These are phyloP conservation scores for Zhuqinia jingwanae DNA, from an alignment of 2,888 invertebrate species.

Conservation along the genomic window DNA sequence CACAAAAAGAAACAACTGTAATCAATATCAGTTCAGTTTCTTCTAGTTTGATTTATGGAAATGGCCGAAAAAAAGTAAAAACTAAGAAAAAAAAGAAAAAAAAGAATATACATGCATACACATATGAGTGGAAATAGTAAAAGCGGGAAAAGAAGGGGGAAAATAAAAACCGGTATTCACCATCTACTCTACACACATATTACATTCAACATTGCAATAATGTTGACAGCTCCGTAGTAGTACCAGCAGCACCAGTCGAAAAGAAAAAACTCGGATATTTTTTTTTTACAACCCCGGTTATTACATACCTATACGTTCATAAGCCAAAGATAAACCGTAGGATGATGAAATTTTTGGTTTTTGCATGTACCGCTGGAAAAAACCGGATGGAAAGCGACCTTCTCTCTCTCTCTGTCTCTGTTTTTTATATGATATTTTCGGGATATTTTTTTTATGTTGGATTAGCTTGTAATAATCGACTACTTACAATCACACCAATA, in stretches of 20 bases:
- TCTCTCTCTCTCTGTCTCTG: background rate
- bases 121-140: slow-evolving; percentile 13
- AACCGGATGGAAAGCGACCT: too few relatives aligned
- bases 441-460: slow-evolving; percentile 5
- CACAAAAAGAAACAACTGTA: slow-evolving; percentile 78
- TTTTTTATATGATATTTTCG: slow-evolving; percentile 2
- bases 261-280: background rate
- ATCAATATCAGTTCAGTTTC: slow-evolving; percentile 78
- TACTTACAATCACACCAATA: background rate
- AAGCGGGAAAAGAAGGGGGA: slow-evolving; percentile 11
- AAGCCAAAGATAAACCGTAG: background rate
- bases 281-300: background rate
- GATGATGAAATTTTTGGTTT: slow-evolving; percentile 26
- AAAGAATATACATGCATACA: slow-evolving; percentile 55
- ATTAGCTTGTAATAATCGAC: slow-evolving; percentile 1
- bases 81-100: slow-evolving; percentile 55
- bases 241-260: background rate
- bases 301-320: too few relatives aligned
- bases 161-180: slow-evolving; percentile 48
- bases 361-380: too few relatives aligned
- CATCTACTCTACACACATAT: too few relatives aligned
- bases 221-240: slow-evolving; percentile 13
- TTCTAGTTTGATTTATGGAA: slow-evolving; percentile 77
- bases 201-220: background rate
- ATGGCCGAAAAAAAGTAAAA: slow-evolving; percentile 74